Percentiles rank a stretch among this genome's conserved stretches.
phyloP scores from a whole-genome alignment of 2,113 vertebrate species.

The Numida meleagris region DNA sequence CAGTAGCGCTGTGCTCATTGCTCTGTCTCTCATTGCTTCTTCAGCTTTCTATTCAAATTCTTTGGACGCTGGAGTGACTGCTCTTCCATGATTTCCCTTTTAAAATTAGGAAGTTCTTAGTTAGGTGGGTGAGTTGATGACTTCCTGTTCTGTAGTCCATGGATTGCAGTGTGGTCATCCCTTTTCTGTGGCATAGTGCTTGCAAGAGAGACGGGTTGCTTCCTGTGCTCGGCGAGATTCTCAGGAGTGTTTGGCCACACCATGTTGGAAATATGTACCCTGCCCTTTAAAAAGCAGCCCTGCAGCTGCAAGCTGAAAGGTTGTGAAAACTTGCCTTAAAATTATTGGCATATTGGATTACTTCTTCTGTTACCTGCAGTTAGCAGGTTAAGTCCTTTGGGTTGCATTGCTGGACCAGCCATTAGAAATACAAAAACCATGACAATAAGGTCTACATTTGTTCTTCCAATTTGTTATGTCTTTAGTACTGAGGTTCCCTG shows the following conservation, averaged over 20 bases:
- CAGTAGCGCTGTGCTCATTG: accelerated
- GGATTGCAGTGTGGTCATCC: accelerated
- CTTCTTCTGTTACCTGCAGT: accelerated
- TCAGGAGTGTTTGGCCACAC: not conserved
- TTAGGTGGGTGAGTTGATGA: not conserved
- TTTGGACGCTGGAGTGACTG: not conserved
- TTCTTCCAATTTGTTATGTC: not conserved
- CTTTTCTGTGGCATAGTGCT: not conserved
- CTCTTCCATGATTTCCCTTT: not conserved
- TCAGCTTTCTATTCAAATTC: not conserved
- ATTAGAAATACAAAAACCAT: accelerated
- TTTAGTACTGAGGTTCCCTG: not conserved
- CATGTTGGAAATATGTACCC: not conserved
- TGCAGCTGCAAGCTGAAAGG: not conserved
- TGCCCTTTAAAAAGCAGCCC: not conserved
- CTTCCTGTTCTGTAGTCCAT: not conserved
- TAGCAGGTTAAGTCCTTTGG: not conserved
- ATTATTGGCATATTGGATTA: not conserved
- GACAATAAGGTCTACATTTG: not conserved
- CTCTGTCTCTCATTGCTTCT: too few species aligned
- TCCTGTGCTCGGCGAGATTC: not conserved
- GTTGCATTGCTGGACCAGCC: not conserved
- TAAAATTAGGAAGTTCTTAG: accelerated
- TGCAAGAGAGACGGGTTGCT: not conserved
- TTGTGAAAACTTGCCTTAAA: not conserved